phyloP scores from a whole-genome alignment of 1,140 invertebrate species.

The Drosophila pruinosa region DNA sequence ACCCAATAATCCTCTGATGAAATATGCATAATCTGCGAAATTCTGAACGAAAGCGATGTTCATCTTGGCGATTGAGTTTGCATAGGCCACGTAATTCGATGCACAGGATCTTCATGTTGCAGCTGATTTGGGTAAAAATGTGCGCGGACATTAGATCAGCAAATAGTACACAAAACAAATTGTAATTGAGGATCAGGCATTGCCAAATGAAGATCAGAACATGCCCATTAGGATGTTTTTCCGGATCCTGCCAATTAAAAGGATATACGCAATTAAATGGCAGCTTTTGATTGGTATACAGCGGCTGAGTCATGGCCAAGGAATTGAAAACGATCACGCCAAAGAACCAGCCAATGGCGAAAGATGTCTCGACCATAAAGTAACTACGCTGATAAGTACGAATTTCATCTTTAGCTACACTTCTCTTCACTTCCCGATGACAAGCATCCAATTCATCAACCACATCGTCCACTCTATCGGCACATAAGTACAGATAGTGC shows the following conservation, averaged over 20 bases:
- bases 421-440: neutral
- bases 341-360: neutral
- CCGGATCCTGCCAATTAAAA: constrained; percentile 35
- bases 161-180: constrained; percentile 1
- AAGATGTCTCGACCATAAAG: neutral
- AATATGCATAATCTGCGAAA: neutral
- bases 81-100: constrained; percentile 29
- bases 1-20: constrained; percentile 51
- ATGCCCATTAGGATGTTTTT: constrained; percentile 9
- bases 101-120: constrained; percentile 24
- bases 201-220: constrained; percentile 27
- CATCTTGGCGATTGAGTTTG: neutral
- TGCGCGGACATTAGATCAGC: constrained; percentile 11
- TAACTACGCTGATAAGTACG: constrained; percentile 7
- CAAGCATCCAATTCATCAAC: constrained; percentile 28
- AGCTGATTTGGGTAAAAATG: constrained; percentile 34
- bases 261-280: constrained; percentile 48
- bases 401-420: neutral
- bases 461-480: constrained; percentile 29
- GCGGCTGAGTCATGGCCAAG: constrained; percentile 21
- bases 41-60: neutral
- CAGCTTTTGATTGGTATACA: constrained; percentile 31
- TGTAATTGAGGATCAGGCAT: constrained; percentile 1
- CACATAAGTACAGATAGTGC: neutral
- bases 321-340: neutral